Evolutionary conservation across 2,113 vertebrate genomes (phyloP), one percentile per base, ranked within the genome.

Genomic region (Chloropsis hardwickii): DNA sequence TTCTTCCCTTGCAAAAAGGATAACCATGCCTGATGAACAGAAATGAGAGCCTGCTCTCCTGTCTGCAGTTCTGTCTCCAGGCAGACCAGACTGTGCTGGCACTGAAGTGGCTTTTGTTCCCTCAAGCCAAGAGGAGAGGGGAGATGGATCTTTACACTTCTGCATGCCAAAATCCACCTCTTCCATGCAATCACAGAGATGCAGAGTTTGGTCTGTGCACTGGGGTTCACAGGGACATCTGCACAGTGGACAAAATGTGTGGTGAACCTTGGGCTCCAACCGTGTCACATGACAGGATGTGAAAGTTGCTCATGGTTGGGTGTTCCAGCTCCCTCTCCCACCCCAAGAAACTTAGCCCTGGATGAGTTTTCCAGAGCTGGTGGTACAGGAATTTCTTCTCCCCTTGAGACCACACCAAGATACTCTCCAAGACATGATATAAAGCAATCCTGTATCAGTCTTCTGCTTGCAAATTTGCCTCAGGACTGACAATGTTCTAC

Each of bases 261-360:
- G 48, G 40, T 33, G 44, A 79, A 4, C 48, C 39, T 29, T 14
- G 37, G 25, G 31, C 45, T 94, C 61, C 58, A 73, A 27, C 10
- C 0, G 0, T 11, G n/a, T 5, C 50, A 31, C 28, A 28, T 0
- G 0, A 31, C 2, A 51, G 33, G 45, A 77, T 31, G 28, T 1
- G 8, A 2, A 47, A 64, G 24, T 0, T 53, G 33, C 0, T 0
- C 14, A 3, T 3, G 20, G 35, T 25, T 3, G 0, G 3, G 5
- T 4, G 20, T 31, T 51, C 72, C 19, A 89, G 14, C 5, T 78
- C 44, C 25, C 18, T 25, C 39, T 86, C 39, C 13, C 14, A 48
- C 33, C 45, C 2, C 11, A 64, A 9, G 25, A 86, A 72, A 76
- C 19, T 10, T 4, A 24, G 14, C 6, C 24, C 50, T 33, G 29